Evolutionary conservation across 2,797 vertebrate genomes (phyloP).

Genomic region (Oryzias sinensis): DNA sequence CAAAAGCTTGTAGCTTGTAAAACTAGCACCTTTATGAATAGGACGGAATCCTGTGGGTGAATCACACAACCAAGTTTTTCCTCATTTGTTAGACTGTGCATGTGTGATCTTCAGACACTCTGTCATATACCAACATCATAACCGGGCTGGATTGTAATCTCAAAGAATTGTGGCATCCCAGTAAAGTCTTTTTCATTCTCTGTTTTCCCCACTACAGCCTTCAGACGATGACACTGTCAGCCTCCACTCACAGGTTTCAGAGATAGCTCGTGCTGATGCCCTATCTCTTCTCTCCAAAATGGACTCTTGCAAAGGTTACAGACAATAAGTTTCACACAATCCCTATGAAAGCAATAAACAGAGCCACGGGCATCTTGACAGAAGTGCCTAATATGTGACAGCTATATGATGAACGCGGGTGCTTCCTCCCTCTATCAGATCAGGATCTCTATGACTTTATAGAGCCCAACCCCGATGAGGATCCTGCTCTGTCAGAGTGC

Average conservation of each 20-base stretch:
- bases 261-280: slow-evolving; percentile 88
- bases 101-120: no score
- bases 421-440: slow-evolving; percentile 77
- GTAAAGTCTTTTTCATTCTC: background rate
- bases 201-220: slow-evolving; percentile 77
- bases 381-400: slow-evolving; percentile 63
- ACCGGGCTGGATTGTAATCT: background rate
- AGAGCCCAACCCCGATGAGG: slow-evolving; percentile 86
- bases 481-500: slow-evolving; percentile 85
- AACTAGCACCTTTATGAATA: no score
- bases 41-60: no score
- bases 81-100: no score
- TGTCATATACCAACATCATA: background rate
- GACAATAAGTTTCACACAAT: slow-evolving; percentile 64
- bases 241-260: slow-evolving; percentile 97
- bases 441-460: slow-evolving; percentile 93
- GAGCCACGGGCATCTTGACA: slow-evolving; percentile 59
- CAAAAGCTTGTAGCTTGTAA: no score
- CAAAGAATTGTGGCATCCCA: background rate
- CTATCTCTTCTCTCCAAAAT: slow-evolving; percentile 85
- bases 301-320: slow-evolving; percentile 81
- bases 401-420: slow-evolving; percentile 66
- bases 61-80: no score
- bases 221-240: slow-evolving; percentile 98
- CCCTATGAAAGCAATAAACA: slow-evolving; percentile 57